These are phyloP conservation scores for Thecophora atra DNA, from an alignment of 2,888 invertebrate species.

Conservation along the genomic window DNA sequence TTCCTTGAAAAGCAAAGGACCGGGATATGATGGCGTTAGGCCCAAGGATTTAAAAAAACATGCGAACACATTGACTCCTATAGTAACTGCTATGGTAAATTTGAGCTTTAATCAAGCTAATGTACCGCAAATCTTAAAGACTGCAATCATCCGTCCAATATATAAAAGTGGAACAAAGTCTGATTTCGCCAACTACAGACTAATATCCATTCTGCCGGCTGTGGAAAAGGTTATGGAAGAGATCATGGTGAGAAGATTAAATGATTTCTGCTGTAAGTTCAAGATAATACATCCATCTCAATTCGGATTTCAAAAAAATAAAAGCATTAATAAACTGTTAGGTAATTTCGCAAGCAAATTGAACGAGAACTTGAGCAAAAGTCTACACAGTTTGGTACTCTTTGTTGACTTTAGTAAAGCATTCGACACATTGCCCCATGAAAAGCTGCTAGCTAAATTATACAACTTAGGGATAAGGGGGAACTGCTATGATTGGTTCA, in stretches of 20 bases:
- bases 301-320: conserved; percentile 24
- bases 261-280: conserved; percentile 17
- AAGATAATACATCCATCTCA: conserved; percentile 19
- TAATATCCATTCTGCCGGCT: conserved; percentile 9
- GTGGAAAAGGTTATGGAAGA: conserved; percentile 35
- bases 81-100: conserved; percentile 1
- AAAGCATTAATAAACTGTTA: conserved; percentile 26
- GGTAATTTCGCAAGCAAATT: conserved; percentile 9
- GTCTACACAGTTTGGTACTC: not conserved
- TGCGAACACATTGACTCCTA: conserved; percentile 10
- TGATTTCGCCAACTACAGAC: conserved; percentile 27
- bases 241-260: conserved; percentile 29
- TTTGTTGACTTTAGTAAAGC: conserved; percentile 38
- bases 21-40: conserved; percentile 28
- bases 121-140: conserved; percentile 15
- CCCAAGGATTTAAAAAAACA: conserved; percentile 29
- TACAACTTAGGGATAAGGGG: conserved; percentile 24
- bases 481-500: conserved; percentile 7
- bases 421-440: conserved; percentile 30
- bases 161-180: conserved; percentile 33
- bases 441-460: not conserved
- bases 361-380: conserved; percentile 25
- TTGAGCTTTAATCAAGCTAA: conserved; percentile 2
- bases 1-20: no score
- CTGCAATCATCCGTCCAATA: conserved; percentile 17